Percentiles rank a stretch among this genome's conserved stretches.
phyloP scores from a whole-genome alignment of 2,797 vertebrate genomes.

The Otus scops region DNA sequence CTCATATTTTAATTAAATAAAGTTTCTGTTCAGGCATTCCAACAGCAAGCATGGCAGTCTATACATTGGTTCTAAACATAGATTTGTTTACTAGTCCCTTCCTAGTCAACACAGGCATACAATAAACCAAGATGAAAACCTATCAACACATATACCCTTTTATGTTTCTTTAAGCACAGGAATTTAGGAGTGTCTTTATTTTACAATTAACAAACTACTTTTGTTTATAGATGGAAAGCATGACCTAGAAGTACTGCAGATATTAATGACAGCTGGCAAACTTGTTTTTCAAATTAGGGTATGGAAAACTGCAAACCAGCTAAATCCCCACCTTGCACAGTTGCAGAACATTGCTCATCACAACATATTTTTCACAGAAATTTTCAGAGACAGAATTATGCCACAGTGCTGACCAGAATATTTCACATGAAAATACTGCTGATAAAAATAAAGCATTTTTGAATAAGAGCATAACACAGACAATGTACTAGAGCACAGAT shows the following conservation, averaged over 20 bases:
- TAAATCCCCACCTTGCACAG: background rate
- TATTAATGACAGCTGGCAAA: background rate
- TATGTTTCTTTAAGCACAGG: background rate
- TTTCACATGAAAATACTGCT: background rate
- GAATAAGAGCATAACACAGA: background rate
- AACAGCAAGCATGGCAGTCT: background rate
- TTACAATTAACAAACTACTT: background rate
- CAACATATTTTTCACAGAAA: background rate
- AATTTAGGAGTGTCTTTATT: background rate
- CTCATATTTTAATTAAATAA: background rate
- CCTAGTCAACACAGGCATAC: background rate
- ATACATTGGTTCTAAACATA: background rate
- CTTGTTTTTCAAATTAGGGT: background rate
- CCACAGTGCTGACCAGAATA: background rate
- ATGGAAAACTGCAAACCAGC: background rate
- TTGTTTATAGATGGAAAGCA: background rate
- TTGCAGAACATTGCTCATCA: background rate
- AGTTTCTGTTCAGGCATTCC: background rate
- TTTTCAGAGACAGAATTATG: background rate
- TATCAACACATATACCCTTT: background rate
- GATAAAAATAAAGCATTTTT: background rate
- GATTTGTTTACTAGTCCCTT: background rate
- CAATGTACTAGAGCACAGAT: background rate
- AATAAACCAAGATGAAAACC: background rate
- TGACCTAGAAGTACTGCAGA: background rate